Conservation (phyloP, 2,797 vertebrate species). For the Picus viridis region DNA sequence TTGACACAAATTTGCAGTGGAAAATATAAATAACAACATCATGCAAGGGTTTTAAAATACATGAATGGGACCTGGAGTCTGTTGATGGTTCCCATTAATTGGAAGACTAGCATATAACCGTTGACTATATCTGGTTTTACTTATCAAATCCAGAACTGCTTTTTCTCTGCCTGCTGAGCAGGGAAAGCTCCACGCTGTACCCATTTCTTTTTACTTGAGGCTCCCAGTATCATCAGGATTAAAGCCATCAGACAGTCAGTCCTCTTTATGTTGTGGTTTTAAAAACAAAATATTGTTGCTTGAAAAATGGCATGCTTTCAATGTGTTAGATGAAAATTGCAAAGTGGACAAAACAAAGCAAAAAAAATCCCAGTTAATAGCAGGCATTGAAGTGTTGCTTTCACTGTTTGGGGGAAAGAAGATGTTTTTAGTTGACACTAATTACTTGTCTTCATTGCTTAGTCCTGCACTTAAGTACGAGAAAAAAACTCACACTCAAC, state of each 20-base stretch:
- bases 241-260: constrained; percentile 63
- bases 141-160: constrained; percentile 82
- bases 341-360: neutral
- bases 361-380: constrained; percentile 7
- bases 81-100: constrained; percentile 77
- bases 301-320: constrained; percentile 32
- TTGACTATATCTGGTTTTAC: constrained; percentile 79
- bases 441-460: constrained; percentile 35
- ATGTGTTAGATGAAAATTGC: constrained; percentile 18
- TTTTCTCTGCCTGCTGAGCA: constrained; percentile 74
- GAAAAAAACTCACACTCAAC: constrained; percentile 32
- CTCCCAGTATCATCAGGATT: constrained; percentile 59
- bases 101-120: constrained; percentile 70
- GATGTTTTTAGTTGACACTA: constrained; percentile 29
- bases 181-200: constrained; percentile 68
- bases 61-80: neutral
- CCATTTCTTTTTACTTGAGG: constrained; percentile 68
- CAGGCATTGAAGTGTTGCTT: constrained; percentile 39
- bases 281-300: constrained; percentile 58
- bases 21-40: neutral
- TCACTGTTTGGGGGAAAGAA: constrained; percentile 29
- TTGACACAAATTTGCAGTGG: neutral
- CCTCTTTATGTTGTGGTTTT: constrained; percentile 65
- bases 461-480: neutral
- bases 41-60: neutral